Conservation (phyloP, 2,113 vertebrate genomes). For the Oncorhynchus kisutch region DNA sequence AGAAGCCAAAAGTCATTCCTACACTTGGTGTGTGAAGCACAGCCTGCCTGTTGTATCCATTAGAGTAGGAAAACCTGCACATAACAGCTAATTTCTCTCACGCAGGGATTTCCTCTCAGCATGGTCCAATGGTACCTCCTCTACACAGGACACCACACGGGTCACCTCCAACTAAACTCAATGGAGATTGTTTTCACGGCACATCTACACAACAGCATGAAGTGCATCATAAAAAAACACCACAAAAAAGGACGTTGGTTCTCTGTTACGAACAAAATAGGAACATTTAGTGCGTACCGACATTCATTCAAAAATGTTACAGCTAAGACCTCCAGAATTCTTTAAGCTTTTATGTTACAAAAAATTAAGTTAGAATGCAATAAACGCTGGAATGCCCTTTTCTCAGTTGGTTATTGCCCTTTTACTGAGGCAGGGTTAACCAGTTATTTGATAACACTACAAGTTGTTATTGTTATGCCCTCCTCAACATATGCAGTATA, state of each 20-base stretch:
- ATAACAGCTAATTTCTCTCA: neutral
- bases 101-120: neutral
- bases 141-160: constrained; percentile 7
- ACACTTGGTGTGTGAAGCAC: neutral
- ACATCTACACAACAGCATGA: neutral
- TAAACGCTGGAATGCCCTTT: neutral
- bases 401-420: too few relatives aligned
- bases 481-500: neutral
- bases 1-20: neutral
- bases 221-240: neutral
- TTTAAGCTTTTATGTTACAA: neutral
- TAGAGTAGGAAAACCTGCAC: neutral
- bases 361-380: neutral
- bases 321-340: neutral
- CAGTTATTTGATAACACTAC: neutral
- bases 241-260: neutral
- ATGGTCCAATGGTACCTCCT: neutral
- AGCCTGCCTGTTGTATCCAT: neutral
- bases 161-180: constrained; percentile 10
- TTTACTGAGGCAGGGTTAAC: neutral
- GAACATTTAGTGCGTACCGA: neutral
- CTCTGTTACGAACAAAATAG: neutral
- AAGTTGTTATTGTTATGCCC: neutral
- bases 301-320: neutral
- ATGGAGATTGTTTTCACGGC: constrained; percentile 16